A percentile compares a stretch with the other conserved stretches of the same genome.
These are phyloP conservation scores for Diplogasteroides magnus DNA, from an alignment of 1,140 invertebrate genomes.

Conservation along the genomic window DNA sequence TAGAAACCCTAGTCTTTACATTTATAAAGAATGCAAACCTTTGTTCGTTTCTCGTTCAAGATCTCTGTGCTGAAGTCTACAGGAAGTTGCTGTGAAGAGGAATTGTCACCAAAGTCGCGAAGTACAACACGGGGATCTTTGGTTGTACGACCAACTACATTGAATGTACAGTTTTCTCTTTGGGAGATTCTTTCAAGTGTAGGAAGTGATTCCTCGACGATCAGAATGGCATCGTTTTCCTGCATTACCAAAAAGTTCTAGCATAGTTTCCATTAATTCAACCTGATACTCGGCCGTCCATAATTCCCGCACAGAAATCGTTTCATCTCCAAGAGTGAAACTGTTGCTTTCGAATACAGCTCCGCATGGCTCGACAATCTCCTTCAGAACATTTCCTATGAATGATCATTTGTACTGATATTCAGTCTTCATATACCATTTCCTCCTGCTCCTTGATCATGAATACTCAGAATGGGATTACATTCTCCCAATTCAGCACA, in stretches of 20 bases:
- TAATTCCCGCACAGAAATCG: constrained; percentile 81
- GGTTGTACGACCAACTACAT: constrained; percentile 85
- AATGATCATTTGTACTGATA: constrained; percentile 7
- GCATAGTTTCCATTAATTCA: background rate
- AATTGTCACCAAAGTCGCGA: too few relatives aligned
- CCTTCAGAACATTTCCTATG: constrained; percentile 87
- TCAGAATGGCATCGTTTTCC: constrained; percentile 75
- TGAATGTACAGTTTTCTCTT: constrained; percentile 84
- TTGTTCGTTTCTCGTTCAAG: too few relatives aligned
- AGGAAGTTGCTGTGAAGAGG: too few relatives aligned
- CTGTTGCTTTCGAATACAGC: constrained; percentile 80
- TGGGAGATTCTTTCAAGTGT: constrained; percentile 70
- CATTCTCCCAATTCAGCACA: constrained; percentile 70
- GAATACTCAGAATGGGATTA: constrained; percentile 89
- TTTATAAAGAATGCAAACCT: too few relatives aligned
- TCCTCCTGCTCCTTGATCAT: constrained; percentile 92
- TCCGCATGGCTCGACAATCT: constrained; percentile 82
- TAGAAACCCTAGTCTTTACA: too few relatives aligned
- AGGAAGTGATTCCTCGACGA: constrained; percentile 62
- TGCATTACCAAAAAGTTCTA: constrained; percentile 56
- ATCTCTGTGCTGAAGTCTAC: too few relatives aligned
- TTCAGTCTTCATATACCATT: constrained; percentile 67
- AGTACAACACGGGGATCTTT: constrained; percentile 69
- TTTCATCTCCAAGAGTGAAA: constrained; percentile 88
- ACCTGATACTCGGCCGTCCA: constrained; percentile 91